Conservation (phyloP, 2,888 invertebrate genomes). For the Rhyacophila evoluta region DNA sequence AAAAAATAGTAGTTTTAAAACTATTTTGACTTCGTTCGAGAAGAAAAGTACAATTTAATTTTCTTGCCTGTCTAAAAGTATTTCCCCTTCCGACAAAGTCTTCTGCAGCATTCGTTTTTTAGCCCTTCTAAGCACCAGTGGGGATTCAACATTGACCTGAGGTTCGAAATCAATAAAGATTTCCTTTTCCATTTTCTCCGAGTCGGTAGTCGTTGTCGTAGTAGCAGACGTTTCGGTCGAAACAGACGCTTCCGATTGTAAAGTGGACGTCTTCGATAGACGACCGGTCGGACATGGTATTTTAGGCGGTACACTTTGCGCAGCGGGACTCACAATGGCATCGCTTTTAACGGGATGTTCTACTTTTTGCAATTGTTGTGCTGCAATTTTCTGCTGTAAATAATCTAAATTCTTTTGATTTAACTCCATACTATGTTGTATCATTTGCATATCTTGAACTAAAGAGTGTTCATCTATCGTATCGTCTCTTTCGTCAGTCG, state of each 20-base stretch:
- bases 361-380: constrained; percentile 59
- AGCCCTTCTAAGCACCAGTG: constrained; percentile 71
- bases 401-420: constrained; percentile 68
- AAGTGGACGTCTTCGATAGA: constrained; percentile 67
- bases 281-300: constrained; percentile 56
- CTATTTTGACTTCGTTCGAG: too few relatives aligned
- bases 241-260: constrained; percentile 69
- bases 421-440: constrained; percentile 69
- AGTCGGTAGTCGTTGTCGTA: constrained; percentile 66
- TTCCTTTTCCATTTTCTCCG: constrained; percentile 79
- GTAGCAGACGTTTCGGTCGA: constrained; percentile 69
- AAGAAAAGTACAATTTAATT: too few relatives aligned
- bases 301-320: constrained; percentile 63
- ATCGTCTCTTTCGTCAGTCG: constrained; percentile 68
- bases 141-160: constrained; percentile 74
- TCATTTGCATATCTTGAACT: constrained; percentile 63
- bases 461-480: constrained; percentile 64
- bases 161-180: constrained; percentile 92
- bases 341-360: constrained; percentile 59
- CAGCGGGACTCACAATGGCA: constrained; percentile 59
- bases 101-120: constrained; percentile 74
- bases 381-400: constrained; percentile 69
- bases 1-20: too few relatives aligned
- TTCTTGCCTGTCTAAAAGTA: constrained; percentile 72
- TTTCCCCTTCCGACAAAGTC: constrained; percentile 86